A percentile compares a stretch with the other conserved stretches of the same genome.
These are phyloP conservation scores for Beris chalybata DNA, from an alignment of 2,888 invertebrate genomes.

Conservation along the genomic window DNA sequence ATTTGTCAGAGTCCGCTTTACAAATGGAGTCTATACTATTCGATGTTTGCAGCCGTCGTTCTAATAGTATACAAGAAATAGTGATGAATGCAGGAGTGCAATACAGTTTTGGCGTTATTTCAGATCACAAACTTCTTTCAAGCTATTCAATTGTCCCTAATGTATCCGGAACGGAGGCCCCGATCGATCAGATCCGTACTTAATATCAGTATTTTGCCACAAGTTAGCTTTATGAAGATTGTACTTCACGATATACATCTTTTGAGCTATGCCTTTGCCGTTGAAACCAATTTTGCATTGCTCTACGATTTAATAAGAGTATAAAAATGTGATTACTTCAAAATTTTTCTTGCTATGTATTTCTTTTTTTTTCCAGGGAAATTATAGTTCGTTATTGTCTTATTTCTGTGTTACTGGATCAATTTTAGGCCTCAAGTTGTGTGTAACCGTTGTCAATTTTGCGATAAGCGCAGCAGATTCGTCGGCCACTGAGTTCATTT, in stretches of 20 bases:
- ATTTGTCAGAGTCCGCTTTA: conserved; percentile 19
- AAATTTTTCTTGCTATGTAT: too few species aligned
- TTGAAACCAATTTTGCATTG: conserved; percentile 6
- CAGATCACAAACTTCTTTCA: conserved; percentile 14
- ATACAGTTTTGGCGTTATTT: neutral
- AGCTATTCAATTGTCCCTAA: conserved; percentile 8
- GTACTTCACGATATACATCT: conserved; percentile 19
- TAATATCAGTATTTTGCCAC: conserved; percentile 1
- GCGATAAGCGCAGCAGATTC: conserved; percentile 3
- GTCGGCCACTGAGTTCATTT: conserved; percentile 17
- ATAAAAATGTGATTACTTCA: neutral
- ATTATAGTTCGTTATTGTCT: conserved; percentile 11
- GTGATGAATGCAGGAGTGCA: neutral
- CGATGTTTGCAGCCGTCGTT: conserved; percentile 2
- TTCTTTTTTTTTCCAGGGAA: conserved; percentile 5
- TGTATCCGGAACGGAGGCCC: conserved; percentile 6
- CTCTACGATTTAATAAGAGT: conserved; percentile 11
- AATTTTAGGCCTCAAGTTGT: conserved; percentile 3
- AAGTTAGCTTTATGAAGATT: conserved; percentile 6
- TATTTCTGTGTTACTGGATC: conserved; percentile 7
- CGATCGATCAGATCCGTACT: conserved; percentile 14
- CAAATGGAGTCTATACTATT: conserved; percentile 10
- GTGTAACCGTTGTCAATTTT: conserved; percentile 5
- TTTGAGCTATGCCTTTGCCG: conserved; percentile 11
- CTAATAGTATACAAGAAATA: conserved; percentile 2